phyloP scores from a whole-genome alignment of 2,113 vertebrate species.

The Microcebus murinus region DNA sequence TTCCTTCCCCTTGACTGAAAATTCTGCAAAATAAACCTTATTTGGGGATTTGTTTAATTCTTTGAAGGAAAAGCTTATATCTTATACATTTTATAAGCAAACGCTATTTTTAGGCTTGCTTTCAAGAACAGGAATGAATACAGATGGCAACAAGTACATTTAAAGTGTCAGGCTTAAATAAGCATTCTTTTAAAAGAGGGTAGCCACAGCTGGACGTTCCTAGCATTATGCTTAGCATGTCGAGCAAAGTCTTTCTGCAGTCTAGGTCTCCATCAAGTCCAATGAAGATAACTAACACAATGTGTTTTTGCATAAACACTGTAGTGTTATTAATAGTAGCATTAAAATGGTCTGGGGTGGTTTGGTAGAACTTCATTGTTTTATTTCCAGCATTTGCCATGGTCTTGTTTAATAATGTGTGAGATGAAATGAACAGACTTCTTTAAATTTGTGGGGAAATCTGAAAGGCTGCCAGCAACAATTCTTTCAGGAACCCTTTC shows the following conservation, averaged over 20 bases:
- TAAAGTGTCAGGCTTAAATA: not conserved
- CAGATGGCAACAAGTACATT: not conserved
- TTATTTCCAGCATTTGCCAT: conserved; percentile 5
- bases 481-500: not conserved
- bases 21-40: conserved; percentile 12
- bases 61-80: not conserved
- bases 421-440: not conserved
- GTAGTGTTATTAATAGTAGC: not conserved
- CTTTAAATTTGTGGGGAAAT: conserved; percentile 33
- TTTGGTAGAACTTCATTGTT: not conserved
- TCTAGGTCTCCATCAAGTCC: not conserved
- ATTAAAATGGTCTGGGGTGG: not conserved
- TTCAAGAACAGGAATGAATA: conserved; percentile 40
- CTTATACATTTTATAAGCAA: not conserved
- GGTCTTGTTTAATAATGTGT: not conserved
- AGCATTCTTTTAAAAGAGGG: not conserved
- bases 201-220: not conserved
- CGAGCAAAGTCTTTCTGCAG: not conserved
- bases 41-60: not conserved
- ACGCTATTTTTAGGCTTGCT: not conserved
- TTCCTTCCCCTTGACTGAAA: not conserved
- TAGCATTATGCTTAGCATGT: not conserved
- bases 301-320: not conserved
- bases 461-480: not conserved
- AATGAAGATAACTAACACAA: not conserved